phyloP scores from a whole-genome alignment of 2,113 vertebrate genomes.

The Etheostoma spectabile region DNA sequence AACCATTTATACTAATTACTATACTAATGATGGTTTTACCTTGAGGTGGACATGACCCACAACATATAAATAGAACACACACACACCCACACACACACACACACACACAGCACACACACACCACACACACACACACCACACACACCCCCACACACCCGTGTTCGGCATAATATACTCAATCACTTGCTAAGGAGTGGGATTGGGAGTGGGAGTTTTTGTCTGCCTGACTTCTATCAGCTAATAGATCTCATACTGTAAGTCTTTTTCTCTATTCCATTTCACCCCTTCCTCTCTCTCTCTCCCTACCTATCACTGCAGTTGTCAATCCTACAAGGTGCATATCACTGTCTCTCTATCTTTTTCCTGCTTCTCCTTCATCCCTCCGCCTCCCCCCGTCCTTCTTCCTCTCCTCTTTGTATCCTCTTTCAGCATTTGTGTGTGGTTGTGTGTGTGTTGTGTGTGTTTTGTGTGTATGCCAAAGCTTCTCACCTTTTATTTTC shows the following conservation, averaged over 20 bases:
- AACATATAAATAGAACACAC: background rate
- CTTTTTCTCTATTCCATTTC: conserved; percentile 21
- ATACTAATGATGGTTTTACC: conserved; percentile 2
- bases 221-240: conserved; percentile 65
- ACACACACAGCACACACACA: conserved; percentile 22
- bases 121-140: conserved; percentile 20
- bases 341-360: conserved; percentile 42
- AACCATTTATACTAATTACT: conserved; percentile 5
- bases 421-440: background rate
- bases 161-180: conserved; percentile 55
- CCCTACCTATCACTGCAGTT: conserved; percentile 44
- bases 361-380: conserved; percentile 16
- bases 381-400: background rate
- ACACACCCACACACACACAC: background rate
- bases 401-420: background rate
- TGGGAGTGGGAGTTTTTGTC: conserved; percentile 55
- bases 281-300: background rate
- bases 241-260: conserved; percentile 44
- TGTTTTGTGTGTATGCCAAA: background rate
- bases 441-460: conserved; percentile 16
- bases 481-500: conserved; percentile 28
- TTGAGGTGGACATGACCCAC: background rate
- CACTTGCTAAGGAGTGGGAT: conserved; percentile 54
- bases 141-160: conserved; percentile 18
- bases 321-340: conserved; percentile 57